Base-by-base conservation (phyloP, 2,113 vertebrate genomes). In the Anguilla rostrata region DNA sequence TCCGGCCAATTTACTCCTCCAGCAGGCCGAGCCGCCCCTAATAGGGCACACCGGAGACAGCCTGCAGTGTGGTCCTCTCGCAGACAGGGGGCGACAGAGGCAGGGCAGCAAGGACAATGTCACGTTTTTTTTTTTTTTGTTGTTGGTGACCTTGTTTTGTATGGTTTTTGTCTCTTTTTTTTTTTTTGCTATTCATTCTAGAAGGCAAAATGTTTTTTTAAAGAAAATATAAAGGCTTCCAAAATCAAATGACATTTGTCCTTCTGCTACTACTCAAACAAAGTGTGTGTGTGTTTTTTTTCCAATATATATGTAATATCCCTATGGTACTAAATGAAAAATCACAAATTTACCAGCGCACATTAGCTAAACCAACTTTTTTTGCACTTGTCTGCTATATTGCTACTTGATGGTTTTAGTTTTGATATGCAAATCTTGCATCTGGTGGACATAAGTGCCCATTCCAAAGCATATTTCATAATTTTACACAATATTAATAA, bases 1-100 rank as follows among this genome's bases (percentile, higher is more conserved):
- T 90, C 91, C 92, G 91, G 93, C 93, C 95, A 95, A 94, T 95
- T 91, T 95, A 95, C 92, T 94, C 92, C 90, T 87, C 83, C 89
- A 89, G 82, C 91, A 91, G 91, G 92, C 92, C 94, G 93, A 90
- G 90, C 89, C 89, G 89, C 84, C 91, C 91, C 88, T 95, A 95
- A 96, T 95, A 93, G 94, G 92, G 91, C n/a, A 89, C 94, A 92
- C 94, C 84, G 85, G 93, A 92, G 94, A 94, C 86, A 87, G 3
- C 91, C 88, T 87, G 81, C 91, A 90, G 89, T 87, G 91, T 78
- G 92, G 91, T 92, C 90, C 89, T 90, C 87, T 87, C 53, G 78
- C 89, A 89, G 90, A 89, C 85, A 87, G 88, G 89, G 88, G 88
- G 90, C 83, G 60, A 81, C 71, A 46, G 46, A 80, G 39, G 15